These are phyloP conservation scores for Scyliorhinus canicula DNA, from an alignment of 2,797 vertebrate genomes.

Conservation along the genomic window DNA sequence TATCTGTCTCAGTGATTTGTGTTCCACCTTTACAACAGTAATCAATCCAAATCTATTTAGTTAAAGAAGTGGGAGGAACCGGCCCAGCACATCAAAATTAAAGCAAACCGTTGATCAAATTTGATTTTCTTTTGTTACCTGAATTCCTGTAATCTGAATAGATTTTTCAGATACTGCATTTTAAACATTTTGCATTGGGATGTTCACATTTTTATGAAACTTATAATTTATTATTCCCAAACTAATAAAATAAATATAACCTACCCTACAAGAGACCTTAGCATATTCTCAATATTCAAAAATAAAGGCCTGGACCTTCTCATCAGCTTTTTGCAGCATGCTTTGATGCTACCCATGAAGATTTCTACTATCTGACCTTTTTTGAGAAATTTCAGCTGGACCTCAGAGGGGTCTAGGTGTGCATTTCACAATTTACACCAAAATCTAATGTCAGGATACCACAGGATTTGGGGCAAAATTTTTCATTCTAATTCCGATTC, in stretches of 20 bases:
- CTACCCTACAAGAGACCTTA: no score
- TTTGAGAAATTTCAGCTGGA: no score
- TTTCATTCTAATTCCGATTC: background rate
- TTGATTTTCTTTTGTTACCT: background rate
- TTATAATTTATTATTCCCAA: background rate
- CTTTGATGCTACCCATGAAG: no score
- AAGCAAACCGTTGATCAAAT: background rate
- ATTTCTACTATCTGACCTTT: no score
- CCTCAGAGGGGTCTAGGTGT: no score
- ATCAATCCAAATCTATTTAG: background rate
- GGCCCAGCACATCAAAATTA: background rate
- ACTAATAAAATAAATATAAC: background rate
- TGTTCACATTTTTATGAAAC: background rate
- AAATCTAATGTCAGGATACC: no score
- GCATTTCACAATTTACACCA: no score
- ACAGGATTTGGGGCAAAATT: no score
- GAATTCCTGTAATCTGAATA: background rate
- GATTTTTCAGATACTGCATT: background rate
- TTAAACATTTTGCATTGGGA: background rate
- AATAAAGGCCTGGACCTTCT: background rate
- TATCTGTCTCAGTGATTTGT: background rate
- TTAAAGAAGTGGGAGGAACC: background rate
- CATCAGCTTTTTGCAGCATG: no score
- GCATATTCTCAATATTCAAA: background rate
- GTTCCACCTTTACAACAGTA: background rate